Percentiles rank a stretch among this genome's conserved stretches.
phyloP scores from a whole-genome alignment of 2,797 vertebrate species.

The Xenentodon cancila region DNA sequence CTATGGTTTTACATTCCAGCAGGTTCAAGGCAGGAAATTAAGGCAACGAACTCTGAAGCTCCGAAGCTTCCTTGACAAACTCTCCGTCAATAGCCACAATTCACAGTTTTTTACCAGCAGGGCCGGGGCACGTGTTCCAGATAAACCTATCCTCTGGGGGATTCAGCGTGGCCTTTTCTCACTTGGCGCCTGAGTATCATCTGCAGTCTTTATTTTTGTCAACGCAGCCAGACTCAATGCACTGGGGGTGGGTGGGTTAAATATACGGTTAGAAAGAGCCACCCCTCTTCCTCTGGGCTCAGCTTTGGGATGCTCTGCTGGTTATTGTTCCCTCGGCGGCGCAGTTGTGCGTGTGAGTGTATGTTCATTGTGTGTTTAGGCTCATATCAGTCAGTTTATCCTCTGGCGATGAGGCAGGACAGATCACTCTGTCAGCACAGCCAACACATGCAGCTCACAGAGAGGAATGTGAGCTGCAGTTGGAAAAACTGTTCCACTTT shows the following conservation, averaged over 20 bases:
- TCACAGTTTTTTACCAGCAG: constrained; percentile 56
- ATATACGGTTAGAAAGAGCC: constrained; percentile 40
- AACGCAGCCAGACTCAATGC: constrained; percentile 50
- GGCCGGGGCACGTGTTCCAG: constrained; percentile 29
- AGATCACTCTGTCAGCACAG: constrained; percentile 67
- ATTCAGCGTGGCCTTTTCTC: constrained; percentile 43
- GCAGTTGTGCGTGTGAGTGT: background rate
- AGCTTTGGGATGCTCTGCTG: constrained; percentile 64
- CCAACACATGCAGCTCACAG: constrained; percentile 42
- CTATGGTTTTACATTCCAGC: constrained; percentile 12
- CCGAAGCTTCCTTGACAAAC: constrained; percentile 43
- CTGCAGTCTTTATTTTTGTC: constrained; percentile 68
- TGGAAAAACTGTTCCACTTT: constrained; percentile 41
- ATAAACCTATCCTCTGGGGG: constrained; percentile 57
- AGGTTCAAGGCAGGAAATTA: constrained; percentile 43
- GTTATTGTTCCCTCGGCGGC: constrained; percentile 66
- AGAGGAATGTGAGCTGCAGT: constrained; percentile 45
- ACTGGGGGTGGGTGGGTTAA: constrained; percentile 38
- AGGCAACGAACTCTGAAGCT: constrained; percentile 27
- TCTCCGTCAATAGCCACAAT: constrained; percentile 36
- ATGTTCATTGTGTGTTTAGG: constrained; percentile 56
- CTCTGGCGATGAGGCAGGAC: constrained; percentile 63
- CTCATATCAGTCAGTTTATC: constrained; percentile 70
- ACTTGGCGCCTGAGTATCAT: constrained; percentile 59
- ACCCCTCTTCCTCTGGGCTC: constrained; percentile 50